Evolutionary conservation across 2,797 vertebrate species (phyloP).

Genomic region (Neosalanx taihuensis): DNA sequence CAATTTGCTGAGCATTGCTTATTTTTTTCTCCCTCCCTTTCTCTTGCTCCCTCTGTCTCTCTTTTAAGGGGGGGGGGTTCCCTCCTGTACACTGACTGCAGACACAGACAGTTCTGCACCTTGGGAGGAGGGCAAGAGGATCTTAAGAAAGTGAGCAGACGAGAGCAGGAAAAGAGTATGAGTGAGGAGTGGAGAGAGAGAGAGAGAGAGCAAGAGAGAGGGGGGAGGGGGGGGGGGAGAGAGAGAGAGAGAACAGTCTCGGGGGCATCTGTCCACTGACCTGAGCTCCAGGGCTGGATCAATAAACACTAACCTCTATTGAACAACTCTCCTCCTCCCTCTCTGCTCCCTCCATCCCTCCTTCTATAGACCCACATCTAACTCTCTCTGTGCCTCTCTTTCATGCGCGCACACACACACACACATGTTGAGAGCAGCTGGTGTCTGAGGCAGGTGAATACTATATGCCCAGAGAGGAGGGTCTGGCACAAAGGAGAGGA

Average conservation of each 20-base stretch:
- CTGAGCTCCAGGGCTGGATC: constrained; percentile 76
- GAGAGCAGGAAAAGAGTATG: neutral
- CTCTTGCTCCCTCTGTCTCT: constrained; percentile 53
- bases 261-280: constrained; percentile 75
- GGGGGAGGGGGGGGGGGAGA: constrained; percentile 38
- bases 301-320: constrained; percentile 84
- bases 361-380: neutral
- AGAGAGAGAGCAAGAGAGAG: constrained; percentile 20
- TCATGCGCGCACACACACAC: neutral
- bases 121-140: constrained; percentile 25
- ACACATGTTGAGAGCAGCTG: constrained; percentile 58
- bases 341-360: constrained; percentile 22
- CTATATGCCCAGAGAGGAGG: constrained; percentile 67
- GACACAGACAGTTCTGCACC: constrained; percentile 66
- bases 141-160: too few species aligned
- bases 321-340: constrained; percentile 67
- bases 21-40: constrained; percentile 32
- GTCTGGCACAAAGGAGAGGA: constrained; percentile 47
- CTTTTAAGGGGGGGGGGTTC: constrained; percentile 57
- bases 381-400: constrained; percentile 9
- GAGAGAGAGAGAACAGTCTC: constrained; percentile 62
- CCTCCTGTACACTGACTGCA: constrained; percentile 55
- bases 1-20: too few species aligned
- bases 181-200: constrained; percentile 23
- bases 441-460: constrained; percentile 70